Evolutionary conservation across 2,797 vertebrate genomes (phyloP).

Genomic region (Sebastes reedi): DNA sequence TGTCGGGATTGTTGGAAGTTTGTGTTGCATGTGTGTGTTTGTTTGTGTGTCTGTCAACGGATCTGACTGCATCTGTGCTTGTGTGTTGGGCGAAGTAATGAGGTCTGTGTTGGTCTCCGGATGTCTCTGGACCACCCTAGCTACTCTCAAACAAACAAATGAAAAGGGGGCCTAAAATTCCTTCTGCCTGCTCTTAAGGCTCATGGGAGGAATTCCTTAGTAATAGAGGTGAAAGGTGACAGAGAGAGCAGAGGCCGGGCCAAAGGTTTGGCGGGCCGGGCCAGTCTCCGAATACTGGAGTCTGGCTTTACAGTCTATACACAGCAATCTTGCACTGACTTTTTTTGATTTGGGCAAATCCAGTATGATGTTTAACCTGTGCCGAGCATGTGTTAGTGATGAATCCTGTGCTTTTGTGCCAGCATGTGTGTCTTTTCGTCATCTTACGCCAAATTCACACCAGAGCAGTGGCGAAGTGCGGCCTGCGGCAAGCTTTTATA

Average conservation of each 20-base stretch:
- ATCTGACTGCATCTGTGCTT: constrained; percentile 6
- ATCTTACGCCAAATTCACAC: background rate
- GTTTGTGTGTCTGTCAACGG: background rate
- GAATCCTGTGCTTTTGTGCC: background rate
- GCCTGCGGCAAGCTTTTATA: no score
- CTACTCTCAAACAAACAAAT: constrained; percentile 88
- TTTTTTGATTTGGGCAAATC: constrained; percentile 7
- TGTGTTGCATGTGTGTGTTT: constrained; percentile 10
- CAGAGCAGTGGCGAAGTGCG: no score
- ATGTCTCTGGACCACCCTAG: constrained; percentile 87
- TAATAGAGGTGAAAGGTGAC: constrained; percentile 88
- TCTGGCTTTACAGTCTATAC: constrained; percentile 38
- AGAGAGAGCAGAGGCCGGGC: constrained; percentile 66
- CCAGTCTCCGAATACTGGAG: constrained; percentile 37
- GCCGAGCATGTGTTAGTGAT: background rate
- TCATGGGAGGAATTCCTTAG: constrained; percentile 86
- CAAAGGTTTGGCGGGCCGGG: constrained; percentile 67
- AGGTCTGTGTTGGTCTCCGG: constrained; percentile 71
- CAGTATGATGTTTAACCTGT: background rate
- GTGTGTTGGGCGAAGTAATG: constrained; percentile 57
- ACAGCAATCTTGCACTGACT: background rate
- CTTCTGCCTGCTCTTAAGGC: constrained; percentile 82
- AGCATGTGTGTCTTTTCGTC: background rate
- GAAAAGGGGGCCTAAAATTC: constrained; percentile 85
- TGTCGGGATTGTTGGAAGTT: background rate